Conservation (phyloP, 2,888 invertebrate genomes). For the Tenodera sinensis region DNA sequence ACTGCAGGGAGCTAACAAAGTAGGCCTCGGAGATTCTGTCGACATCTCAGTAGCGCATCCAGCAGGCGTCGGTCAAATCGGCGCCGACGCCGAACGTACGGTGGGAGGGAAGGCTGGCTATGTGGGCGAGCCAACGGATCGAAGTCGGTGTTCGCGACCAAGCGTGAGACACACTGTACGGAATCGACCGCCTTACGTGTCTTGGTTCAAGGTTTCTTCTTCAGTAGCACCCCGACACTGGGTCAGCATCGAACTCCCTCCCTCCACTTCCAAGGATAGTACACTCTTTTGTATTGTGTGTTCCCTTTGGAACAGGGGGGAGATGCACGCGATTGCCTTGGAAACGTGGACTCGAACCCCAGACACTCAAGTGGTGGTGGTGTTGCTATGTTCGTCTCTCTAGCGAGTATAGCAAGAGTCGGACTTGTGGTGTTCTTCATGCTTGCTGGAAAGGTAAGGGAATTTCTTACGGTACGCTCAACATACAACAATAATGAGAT, state of each 20-base stretch:
- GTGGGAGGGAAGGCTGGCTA: not conserved
- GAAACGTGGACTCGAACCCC: not conserved
- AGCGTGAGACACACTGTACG: not conserved
- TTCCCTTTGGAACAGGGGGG: not conserved
- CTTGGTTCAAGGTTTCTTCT: not conserved
- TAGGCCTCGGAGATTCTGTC: not conserved
- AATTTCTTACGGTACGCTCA: too few species aligned
- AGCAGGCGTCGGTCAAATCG: not conserved
- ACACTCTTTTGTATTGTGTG: not conserved
- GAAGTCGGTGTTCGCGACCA: not conserved
- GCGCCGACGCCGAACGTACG: conserved; percentile 2
- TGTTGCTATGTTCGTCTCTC: conserved; percentile 2
- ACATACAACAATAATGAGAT: too few species aligned
- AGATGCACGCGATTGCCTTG: not conserved
- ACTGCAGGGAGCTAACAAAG: not conserved
- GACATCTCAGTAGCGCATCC: not conserved
- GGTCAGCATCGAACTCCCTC: not conserved
- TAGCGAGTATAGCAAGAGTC: not conserved
- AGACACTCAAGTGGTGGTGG: not conserved
- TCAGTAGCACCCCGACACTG: not conserved
- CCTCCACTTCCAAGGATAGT: not conserved
- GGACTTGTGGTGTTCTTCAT: not conserved
- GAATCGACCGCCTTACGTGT: not conserved
- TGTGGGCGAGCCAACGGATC: not conserved
- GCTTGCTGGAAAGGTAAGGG: conserved; percentile 2